Base-by-base conservation (phyloP, 1,140 invertebrate genomes). In the Augochlora pura region DNA sequence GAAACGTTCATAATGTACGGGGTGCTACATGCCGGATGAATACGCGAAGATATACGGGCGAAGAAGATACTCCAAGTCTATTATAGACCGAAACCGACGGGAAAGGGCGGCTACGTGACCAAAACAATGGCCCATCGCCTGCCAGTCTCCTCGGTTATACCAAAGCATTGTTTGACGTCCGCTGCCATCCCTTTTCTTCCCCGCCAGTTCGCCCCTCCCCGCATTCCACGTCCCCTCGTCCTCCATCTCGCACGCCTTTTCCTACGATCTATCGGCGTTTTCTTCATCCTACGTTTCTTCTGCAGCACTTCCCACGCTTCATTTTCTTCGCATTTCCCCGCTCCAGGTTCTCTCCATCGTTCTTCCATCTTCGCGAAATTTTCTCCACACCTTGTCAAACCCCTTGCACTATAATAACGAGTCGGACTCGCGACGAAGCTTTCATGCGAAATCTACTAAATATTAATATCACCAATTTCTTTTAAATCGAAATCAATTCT, bases 31-130 rank as follows among this genome's bases (percentile, higher is more conserved):
- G 46, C 8, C 39, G 81, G 27, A 80, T 69, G 82, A 84, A 84
- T 77, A 71, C 76, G 71, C 71, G 49, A 80, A n/a, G 72, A 85
- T 72, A 67, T 71, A 84, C 23, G 39, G 59, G 54, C 54, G 27
- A n/a, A 9, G 21, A 39, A 70, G 78, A 77, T 77, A 70, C 68
- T 74, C 59, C 38, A 52, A 57, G 65, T 49, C 62, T 69, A 42
- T 85, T 73, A 21, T 60, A n/a, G 76, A 62, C 62, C 49, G 59
- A 25, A 74, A 46, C 9, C 60, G 57, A n/a, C n/a, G 38, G 49
- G 54, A n/a, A 7, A 69, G 62, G 57, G 65, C 57, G 65, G 39
- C 68, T 86, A 83, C 80, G 81, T 86, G 85, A 85, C 84, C 70
- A 59, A 86, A 86, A 86, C 84, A 86, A 86, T 81, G 38, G 12